phyloP scores from a whole-genome alignment of 2,113 vertebrate genomes.

The Myrmecobius fasciatus region DNA sequence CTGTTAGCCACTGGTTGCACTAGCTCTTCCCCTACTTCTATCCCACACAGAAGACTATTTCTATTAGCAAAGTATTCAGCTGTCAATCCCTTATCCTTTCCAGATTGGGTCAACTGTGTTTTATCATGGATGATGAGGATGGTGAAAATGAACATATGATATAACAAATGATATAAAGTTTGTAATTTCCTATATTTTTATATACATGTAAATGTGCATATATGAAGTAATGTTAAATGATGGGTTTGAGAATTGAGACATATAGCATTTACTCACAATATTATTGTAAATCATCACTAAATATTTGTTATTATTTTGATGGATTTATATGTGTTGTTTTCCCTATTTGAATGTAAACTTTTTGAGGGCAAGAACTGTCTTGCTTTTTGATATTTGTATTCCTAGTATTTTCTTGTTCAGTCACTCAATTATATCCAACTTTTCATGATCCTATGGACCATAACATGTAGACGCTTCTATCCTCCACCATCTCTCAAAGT shows the following conservation, averaged over 20 bases:
- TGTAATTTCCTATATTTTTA: not conserved
- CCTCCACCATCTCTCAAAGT: not conserved
- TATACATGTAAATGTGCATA: not conserved
- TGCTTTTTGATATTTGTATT: not conserved
- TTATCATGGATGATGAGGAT: not conserved
- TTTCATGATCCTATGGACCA: not conserved
- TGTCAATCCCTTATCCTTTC: not conserved
- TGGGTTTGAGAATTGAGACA: not conserved
- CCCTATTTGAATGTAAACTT: not conserved
- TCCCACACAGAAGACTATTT: not conserved
- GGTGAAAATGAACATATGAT: not conserved
- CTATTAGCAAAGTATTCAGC: not conserved
- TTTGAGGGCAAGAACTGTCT: not conserved
- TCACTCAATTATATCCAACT: not conserved
- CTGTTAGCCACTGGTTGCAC: not conserved
- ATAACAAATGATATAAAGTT: too few species aligned
- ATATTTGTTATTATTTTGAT: not conserved
- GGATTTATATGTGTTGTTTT: not conserved
- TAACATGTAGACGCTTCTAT: not conserved
- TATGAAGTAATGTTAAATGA: not conserved
- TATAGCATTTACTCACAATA: not conserved
- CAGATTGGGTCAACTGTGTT: not conserved
- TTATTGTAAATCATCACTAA: not conserved
- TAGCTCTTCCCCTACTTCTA: not conserved
- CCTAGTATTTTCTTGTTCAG: not conserved